A percentile compares a stretch with the other conserved stretches of the same genome.
Conservation (phyloP, 2,888 invertebrate genomes). For the Mellilla xanthometata region DNA sequence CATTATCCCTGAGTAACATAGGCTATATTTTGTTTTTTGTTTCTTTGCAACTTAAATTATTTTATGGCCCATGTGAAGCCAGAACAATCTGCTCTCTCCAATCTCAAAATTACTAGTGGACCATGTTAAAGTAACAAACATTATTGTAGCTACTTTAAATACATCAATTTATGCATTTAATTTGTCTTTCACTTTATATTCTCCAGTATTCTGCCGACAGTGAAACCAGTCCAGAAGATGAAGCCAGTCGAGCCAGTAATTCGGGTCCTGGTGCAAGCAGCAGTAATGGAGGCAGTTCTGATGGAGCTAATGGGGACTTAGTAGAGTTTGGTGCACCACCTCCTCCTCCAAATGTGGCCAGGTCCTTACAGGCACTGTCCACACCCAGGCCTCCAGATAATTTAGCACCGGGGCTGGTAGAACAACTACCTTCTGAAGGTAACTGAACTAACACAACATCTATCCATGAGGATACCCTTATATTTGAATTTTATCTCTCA, state of each 20-base stretch:
- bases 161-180: no score
- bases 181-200: background rate
- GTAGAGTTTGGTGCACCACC: slow-evolving; percentile 38
- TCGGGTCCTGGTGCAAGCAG: slow-evolving; percentile 60
- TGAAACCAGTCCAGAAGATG: slow-evolving; percentile 75
- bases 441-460: no score
- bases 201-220: slow-evolving; percentile 70
- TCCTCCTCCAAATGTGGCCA: slow-evolving; percentile 80
- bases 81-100: no score
- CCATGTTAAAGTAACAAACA: no score
- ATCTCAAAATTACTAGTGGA: no score
- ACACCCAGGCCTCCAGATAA: slow-evolving; percentile 83
- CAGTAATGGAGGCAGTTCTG: slow-evolving; percentile 45
- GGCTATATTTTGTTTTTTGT: no score
- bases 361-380: slow-evolving; percentile 83
- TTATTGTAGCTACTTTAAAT: no score
- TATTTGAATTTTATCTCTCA: no score
- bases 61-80: no score
- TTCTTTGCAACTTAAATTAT: no score
- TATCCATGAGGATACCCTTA: no score
- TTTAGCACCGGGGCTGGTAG: slow-evolving; percentile 84
- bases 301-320: slow-evolving; percentile 24
- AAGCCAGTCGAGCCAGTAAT: slow-evolving; percentile 62
- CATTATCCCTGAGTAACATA: no score
- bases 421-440: slow-evolving; percentile 89